phyloP scores from a whole-genome alignment of 1,140 invertebrate species.

The Colletes gigas region DNA sequence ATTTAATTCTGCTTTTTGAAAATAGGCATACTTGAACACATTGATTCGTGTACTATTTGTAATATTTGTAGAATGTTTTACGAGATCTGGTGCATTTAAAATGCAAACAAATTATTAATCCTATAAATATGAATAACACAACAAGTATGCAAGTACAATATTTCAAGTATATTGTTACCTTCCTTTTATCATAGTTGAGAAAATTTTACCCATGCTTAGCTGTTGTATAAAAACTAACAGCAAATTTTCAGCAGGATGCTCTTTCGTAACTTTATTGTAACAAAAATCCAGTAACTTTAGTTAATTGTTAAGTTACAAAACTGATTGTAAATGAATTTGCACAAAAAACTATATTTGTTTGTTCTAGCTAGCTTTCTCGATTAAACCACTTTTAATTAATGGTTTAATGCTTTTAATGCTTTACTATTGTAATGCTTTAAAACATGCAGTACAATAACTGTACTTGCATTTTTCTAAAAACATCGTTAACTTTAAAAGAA shows the following conservation, averaged over 20 bases:
- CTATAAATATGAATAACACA: background rate
- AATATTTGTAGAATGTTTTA: slow-evolving; percentile 1
- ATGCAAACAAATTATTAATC: background rate
- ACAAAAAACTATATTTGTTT: background rate
- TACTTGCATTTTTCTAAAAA: background rate
- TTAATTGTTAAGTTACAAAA: background rate
- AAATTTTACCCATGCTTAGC: background rate
- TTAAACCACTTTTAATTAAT: background rate
- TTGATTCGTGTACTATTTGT: background rate
- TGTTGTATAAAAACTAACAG: background rate
- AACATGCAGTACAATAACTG: background rate
- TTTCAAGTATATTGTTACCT: background rate
- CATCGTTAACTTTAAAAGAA: background rate
- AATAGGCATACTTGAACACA: background rate
- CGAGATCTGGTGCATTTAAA: background rate
- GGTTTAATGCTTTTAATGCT: background rate
- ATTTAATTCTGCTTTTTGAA: background rate
- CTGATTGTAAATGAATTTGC: background rate
- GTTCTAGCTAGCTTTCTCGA: background rate
- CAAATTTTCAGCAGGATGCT: background rate
- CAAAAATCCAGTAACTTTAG: background rate
- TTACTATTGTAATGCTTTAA: background rate
- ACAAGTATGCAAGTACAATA: background rate
- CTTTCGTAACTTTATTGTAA: background rate
- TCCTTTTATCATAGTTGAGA: background rate